Evolutionary conservation across 2,888 invertebrate genomes (phyloP).

Genomic region (Drosophila pseudotalamancana): DNA sequence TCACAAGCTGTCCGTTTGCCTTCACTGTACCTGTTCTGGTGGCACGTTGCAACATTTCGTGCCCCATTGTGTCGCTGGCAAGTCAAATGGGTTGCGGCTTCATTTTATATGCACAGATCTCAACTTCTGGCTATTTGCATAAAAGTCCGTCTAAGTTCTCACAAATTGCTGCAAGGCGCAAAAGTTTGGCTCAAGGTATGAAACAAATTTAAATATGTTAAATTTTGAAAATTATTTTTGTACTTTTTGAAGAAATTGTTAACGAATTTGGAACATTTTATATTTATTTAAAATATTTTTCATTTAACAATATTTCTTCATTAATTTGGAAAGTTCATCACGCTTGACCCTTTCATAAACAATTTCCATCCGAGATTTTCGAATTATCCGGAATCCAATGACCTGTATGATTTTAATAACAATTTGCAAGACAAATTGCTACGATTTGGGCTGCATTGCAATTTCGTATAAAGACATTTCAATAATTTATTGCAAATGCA

Average conservation of each 20-base stretch:
- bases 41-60: conserved; percentile 4
- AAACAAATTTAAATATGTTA: neutral
- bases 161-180: neutral
- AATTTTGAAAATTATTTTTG: neutral
- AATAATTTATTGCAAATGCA: conserved; percentile 35
- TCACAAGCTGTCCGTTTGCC: conserved; percentile 2
- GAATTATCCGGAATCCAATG: conserved; percentile 12
- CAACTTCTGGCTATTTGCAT: neutral
- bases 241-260: neutral
- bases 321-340: too few species aligned
- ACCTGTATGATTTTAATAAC: conserved; percentile 15
- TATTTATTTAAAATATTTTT: neutral
- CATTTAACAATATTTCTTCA: too few species aligned
- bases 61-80: neutral
- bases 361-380: neutral
- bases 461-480: conserved; percentile 35
- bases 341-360: neutral
- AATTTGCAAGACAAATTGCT: conserved; percentile 29
- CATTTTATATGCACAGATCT: neutral
- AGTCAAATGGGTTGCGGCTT: conserved; percentile 1
- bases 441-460: conserved; percentile 22
- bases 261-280: neutral
- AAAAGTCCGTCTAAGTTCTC: neutral
- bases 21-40: conserved; percentile 5
- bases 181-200: too few species aligned